Percentiles rank a stretch among this genome's conserved stretches.
phyloP scores from a whole-genome alignment of 1,140 invertebrate genomes.

The Brachionus koreanus region DNA sequence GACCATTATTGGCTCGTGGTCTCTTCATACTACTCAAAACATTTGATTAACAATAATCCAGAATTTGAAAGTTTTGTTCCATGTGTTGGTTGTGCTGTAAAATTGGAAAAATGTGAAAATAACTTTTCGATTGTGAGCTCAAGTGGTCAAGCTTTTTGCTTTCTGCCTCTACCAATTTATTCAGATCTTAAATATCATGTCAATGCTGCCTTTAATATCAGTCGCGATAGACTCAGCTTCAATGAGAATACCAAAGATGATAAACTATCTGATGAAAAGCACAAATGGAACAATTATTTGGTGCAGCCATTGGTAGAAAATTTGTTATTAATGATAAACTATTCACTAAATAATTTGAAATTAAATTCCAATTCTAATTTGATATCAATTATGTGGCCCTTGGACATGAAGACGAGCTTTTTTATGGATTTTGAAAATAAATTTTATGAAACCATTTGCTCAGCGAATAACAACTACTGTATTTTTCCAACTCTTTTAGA shows the following conservation, averaged over 20 bases:
- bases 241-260: slow-evolving; percentile 1
- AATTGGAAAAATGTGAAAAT: slow-evolving; percentile 27
- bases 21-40: slow-evolving; percentile 38
- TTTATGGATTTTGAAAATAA: neutral
- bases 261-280: neutral
- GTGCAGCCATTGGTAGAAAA: neutral
- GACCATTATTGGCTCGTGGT: slow-evolving; percentile 45
- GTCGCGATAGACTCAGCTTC: slow-evolving; percentile 45
- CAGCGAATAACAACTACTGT: neutral
- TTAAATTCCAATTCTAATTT: neutral
- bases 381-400: neutral
- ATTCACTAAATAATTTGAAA: neutral
- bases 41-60: slow-evolving; percentile 44
- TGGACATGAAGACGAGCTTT: neutral
- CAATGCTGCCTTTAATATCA: slow-evolving; percentile 55
- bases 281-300: slow-evolving; percentile 30
- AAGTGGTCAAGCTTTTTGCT: slow-evolving; percentile 52
- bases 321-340: neutral
- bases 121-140: slow-evolving; percentile 17
- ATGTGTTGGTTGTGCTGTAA: slow-evolving; percentile 50
- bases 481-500: neutral
- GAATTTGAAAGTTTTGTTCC: slow-evolving; percentile 47
- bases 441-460: neutral
- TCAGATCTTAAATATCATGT: slow-evolving; percentile 52
- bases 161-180: slow-evolving; percentile 51